Evolutionary conservation across 2,113 vertebrate species (phyloP).

Genomic region (Chroicocephalus ridibundus): DNA sequence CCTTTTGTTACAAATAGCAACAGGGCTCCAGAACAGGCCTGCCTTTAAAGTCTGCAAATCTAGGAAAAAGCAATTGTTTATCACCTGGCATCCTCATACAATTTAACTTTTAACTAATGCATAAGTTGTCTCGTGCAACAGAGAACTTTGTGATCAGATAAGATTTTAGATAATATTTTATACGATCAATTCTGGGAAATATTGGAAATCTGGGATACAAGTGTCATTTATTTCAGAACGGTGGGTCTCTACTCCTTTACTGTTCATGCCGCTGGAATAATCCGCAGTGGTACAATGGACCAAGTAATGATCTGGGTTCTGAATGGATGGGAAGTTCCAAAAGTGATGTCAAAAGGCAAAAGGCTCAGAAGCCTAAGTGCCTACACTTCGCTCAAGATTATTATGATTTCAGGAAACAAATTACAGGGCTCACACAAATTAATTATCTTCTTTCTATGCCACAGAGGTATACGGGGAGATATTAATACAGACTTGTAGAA

Average conservation of each 20-base stretch:
- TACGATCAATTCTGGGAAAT: background rate
- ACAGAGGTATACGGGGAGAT: background rate
- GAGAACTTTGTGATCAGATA: background rate
- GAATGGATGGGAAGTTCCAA: background rate
- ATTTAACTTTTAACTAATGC: background rate
- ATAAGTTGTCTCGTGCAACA: background rate
- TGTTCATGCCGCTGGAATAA: background rate
- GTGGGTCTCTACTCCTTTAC: background rate
- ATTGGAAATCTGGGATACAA: background rate
- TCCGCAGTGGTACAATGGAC: background rate
- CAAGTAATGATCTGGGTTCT: background rate
- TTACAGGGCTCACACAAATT: constrained; percentile 5
- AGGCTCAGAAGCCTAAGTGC: background rate
- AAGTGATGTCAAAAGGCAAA: background rate
- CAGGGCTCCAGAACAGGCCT: background rate
- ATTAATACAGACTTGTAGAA: background rate
- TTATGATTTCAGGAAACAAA: constrained; percentile 36
- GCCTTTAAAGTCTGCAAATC: background rate
- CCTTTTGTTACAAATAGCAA: background rate
- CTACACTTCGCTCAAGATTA: background rate
- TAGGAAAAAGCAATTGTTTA: background rate
- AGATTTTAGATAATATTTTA: background rate
- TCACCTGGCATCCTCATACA: background rate
- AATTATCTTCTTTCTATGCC: background rate
- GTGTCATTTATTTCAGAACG: background rate